Percentiles rank a stretch among this genome's conserved stretches.
Evolutionary conservation across 2,888 invertebrate species (phyloP).

Genomic region (Colostygia pectinataria): DNA sequence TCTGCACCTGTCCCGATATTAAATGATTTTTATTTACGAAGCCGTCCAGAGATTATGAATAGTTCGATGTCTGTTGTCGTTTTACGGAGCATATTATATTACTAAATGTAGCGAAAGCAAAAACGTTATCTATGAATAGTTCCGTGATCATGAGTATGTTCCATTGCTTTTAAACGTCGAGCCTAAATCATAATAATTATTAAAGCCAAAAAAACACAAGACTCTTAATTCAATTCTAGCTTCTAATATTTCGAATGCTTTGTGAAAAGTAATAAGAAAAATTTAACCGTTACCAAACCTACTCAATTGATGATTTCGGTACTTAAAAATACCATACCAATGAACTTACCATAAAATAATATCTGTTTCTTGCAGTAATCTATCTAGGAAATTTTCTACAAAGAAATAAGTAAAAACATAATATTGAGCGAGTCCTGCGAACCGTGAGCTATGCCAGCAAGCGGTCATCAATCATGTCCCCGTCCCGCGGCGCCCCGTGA

Average conservation of each 20-base stretch:
- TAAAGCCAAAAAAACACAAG: no score
- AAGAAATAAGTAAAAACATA: constrained; percentile 9
- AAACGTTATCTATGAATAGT: no score
- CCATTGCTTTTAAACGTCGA: no score
- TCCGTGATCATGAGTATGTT: no score
- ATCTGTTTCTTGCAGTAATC: not conserved
- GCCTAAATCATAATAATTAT: no score
- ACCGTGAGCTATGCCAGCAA: constrained; percentile 30
- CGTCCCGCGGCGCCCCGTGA: constrained; percentile 64
- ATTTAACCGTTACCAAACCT: no score
- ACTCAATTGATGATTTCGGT: no score
- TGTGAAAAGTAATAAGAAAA: no score
- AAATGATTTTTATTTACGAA: constrained; percentile 77
- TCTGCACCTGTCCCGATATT: constrained; percentile 75
- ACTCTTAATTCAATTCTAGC: no score
- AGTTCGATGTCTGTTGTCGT: constrained; percentile 52
- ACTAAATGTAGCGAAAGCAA: constrained; percentile 41
- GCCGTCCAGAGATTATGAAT: constrained; percentile 75
- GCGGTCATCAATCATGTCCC: constrained; percentile 70
- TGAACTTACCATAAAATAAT: no score
- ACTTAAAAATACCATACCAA: no score
- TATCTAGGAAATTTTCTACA: not conserved
- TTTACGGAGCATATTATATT: constrained; percentile 69
- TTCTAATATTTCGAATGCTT: no score
- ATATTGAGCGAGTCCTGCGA: constrained; percentile 20